Conservation (phyloP, 1,140 invertebrate species). For the Helicoverpa zea region DNA sequence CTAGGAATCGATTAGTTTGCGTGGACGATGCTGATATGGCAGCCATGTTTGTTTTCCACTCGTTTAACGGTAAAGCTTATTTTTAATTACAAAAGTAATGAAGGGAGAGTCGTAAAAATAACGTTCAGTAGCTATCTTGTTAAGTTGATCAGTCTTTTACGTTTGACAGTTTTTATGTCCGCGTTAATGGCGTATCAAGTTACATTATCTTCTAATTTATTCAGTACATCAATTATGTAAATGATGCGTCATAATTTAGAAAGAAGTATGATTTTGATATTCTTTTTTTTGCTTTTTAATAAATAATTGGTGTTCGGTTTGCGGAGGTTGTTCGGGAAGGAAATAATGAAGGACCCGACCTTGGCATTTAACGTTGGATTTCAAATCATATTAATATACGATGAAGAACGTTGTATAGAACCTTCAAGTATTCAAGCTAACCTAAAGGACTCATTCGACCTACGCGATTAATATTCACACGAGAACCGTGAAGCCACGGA, state of each 20-base stretch:
- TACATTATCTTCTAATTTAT: constrained; percentile 38
- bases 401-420: background rate
- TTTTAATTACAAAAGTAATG: constrained; percentile 37
- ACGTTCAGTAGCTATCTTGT: constrained; percentile 14
- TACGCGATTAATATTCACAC: constrained; percentile 1
- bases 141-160: constrained; percentile 23
- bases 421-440: constrained; percentile 7
- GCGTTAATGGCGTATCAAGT: constrained; percentile 21
- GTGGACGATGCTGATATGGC: constrained; percentile 9
- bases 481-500: background rate
- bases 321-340: background rate
- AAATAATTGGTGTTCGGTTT: constrained; percentile 19
- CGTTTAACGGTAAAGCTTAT: constrained; percentile 24
- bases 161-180: constrained; percentile 23
- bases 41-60: constrained; percentile 38
- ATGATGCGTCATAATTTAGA: background rate
- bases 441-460: background rate
- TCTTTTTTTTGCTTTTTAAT: background rate
- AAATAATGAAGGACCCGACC: background rate
- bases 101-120: constrained; percentile 13
- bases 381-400: background rate
- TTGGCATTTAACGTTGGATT: constrained; percentile 3
- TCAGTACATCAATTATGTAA: constrained; percentile 31
- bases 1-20: constrained; percentile 59
- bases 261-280: no score